phyloP scores from a whole-genome alignment of 2,797 vertebrate genomes.

The Craterocephalus amniculus region DNA sequence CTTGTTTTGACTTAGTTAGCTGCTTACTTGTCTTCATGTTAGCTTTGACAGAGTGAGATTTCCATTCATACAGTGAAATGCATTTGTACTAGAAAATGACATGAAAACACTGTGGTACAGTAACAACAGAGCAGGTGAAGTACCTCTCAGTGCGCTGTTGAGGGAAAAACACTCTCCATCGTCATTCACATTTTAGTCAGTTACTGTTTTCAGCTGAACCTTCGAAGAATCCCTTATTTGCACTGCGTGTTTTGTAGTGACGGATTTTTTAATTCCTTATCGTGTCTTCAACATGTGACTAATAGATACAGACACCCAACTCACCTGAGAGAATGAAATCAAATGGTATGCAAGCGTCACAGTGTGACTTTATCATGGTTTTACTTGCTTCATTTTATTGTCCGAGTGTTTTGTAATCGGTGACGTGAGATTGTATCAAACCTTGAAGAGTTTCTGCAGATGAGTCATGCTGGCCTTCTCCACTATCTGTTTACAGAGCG shows the following conservation, averaged over 20 bases:
- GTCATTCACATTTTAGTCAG: constrained; percentile 16
- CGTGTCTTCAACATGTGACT: not conserved
- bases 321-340: constrained; percentile 5
- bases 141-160: constrained; percentile 1
- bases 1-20: not conserved
- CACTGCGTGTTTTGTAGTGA: not conserved
- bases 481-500: constrained; percentile 67
- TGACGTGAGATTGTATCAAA: constrained; percentile 48
- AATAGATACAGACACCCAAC: not conserved
- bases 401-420: constrained; percentile 15
- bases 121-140: constrained; percentile 10
- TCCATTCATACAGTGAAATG: not conserved
- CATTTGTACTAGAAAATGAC: not conserved
- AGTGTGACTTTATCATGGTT: not conserved
- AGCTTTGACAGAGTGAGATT: not conserved
- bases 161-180: not conserved
- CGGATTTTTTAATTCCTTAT: not conserved
- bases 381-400: constrained; percentile 20
- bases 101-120: not conserved
- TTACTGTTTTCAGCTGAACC: not conserved
- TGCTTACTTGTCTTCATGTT: not conserved
- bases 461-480: constrained; percentile 39
- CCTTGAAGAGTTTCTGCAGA: constrained; percentile 39
- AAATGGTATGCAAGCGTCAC: not conserved
- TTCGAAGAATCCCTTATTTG: not conserved